Percentiles rank a stretch among this genome's conserved stretches.
Evolutionary conservation across 2,113 vertebrate genomes (phyloP).

Genomic region (Chrysemys picta): DNA sequence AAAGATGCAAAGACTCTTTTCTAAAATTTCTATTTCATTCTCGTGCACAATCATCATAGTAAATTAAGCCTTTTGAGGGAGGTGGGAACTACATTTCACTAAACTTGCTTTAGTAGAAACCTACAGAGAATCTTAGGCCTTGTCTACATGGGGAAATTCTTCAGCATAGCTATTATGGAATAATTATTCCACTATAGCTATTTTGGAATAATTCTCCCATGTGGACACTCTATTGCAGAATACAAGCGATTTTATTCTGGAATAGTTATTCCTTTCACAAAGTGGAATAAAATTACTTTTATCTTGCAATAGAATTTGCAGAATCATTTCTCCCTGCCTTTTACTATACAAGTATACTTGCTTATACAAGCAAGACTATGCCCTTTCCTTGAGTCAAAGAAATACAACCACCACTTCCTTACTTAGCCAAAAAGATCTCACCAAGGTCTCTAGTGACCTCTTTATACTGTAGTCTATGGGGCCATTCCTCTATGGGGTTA

Average conservation of each 20-base stretch:
- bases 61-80: neutral
- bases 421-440: neutral
- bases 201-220: neutral
- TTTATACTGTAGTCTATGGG: neutral
- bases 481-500: neutral
- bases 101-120: neutral
- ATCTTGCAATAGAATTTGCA: neutral
- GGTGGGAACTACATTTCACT: neutral
- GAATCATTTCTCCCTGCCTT: neutral
- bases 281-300: neutral
- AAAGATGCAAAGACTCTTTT: neutral
- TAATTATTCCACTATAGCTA: neutral
- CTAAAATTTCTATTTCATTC: neutral
- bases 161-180: neutral
- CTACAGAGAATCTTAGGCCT: neutral
- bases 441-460: neutral
- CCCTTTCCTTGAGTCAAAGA: neutral
- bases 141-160: neutral
- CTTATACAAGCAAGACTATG: neutral
- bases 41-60: neutral
- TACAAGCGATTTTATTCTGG: neutral
- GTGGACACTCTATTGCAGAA: neutral
- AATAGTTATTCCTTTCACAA: neutral
- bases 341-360: neutral
- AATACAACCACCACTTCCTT: neutral